These are phyloP conservation scores for Dromiciops gliroides DNA, from an alignment of 2,113 vertebrate species.

Conservation along the genomic window DNA sequence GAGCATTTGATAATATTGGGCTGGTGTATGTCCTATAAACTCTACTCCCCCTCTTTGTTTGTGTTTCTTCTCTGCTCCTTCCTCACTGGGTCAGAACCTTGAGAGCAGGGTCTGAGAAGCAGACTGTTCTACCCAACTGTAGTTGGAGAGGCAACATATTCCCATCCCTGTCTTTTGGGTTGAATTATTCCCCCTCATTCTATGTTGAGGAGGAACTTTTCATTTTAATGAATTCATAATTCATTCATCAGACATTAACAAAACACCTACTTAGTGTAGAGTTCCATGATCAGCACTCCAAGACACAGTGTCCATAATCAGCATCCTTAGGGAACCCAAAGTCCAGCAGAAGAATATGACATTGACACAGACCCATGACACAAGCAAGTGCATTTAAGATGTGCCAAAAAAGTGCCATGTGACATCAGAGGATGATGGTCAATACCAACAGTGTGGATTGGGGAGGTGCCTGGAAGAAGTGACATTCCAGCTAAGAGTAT, in stretches of 20 bases:
- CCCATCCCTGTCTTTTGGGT: background rate
- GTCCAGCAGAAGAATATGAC: background rate
- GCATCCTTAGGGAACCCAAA: background rate
- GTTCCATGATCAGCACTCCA: background rate
- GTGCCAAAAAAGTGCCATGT: background rate
- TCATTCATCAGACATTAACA: background rate
- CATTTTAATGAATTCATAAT: background rate
- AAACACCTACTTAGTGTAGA: background rate
- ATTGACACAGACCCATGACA: background rate
- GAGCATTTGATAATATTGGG: conserved; percentile 27
- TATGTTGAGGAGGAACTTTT: background rate
- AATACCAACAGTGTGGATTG: background rate
- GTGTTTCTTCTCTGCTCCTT: background rate
- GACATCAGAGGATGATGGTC: background rate
- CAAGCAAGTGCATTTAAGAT: background rate
- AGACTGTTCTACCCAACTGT: background rate
- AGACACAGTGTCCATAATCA: background rate
- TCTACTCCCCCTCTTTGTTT: background rate
- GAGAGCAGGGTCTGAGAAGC: background rate
- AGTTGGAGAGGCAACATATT: background rate
- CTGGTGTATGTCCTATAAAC: conserved; percentile 35
- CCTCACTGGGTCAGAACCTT: background rate
- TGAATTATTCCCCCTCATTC: no score
- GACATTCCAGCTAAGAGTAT: background rate
- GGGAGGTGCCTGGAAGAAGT: background rate